A percentile compares a stretch with the other conserved stretches of the same genome.
Conservation (phyloP, 2,888 invertebrate genomes). For the Parelbella ahira region DNA sequence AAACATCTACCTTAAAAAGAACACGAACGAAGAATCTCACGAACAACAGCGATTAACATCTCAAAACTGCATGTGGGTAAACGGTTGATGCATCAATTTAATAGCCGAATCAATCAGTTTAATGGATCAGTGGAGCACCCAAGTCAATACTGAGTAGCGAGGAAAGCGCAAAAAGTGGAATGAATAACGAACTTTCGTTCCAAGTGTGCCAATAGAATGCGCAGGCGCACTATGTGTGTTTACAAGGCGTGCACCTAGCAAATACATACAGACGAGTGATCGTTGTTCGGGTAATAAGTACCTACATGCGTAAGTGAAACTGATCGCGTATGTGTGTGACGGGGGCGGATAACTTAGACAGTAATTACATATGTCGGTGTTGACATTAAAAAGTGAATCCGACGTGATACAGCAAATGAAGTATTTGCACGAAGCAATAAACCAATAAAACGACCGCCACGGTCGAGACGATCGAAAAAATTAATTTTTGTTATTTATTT, state of each 20-base stretch:
- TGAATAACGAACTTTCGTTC: slow-evolving; percentile 65
- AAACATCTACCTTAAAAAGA: no score
- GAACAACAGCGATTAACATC: slow-evolving; percentile 1
- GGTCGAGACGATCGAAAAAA: no score
- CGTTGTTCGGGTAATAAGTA: slow-evolving; percentile 39
- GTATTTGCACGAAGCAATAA: no score
- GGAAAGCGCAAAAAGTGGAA: slow-evolving; percentile 63
- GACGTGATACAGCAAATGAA: no score
- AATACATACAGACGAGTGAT: slow-evolving; percentile 52
- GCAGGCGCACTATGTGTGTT: slow-evolving; percentile 47
- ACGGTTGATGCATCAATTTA: slow-evolving; percentile 35
- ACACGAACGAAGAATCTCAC: neutral
- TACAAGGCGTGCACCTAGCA: neutral
- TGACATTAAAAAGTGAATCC: slow-evolving; percentile 8
- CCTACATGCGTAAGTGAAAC: no score
- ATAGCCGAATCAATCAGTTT: slow-evolving; percentile 45
- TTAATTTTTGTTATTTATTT: no score
- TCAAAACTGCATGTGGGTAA: slow-evolving; percentile 28
- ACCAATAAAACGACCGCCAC: no score
- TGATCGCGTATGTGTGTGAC: slow-evolving; percentile 37
- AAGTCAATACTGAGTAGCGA: slow-evolving; percentile 40
- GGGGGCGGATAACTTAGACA: slow-evolving; percentile 5
- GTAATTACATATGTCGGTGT: slow-evolving; percentile 4
- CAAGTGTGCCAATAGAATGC: slow-evolving; percentile 67
- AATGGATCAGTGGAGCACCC: slow-evolving; percentile 47